Evolutionary conservation across 1,140 invertebrate genomes (phyloP).

Genomic region (Rhagoletis pomonella): DNA sequence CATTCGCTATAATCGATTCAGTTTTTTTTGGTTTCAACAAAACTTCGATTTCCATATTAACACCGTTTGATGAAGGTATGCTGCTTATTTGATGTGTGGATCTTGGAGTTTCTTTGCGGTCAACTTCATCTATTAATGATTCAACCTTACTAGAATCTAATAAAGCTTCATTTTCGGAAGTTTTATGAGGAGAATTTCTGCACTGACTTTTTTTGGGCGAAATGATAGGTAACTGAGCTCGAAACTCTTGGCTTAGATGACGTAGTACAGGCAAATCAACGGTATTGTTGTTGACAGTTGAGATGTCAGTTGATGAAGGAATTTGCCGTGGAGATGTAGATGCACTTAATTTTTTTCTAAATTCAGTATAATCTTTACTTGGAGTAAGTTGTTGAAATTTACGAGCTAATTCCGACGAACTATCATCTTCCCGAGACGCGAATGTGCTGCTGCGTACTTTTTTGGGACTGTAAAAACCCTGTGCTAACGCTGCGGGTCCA

Average conservation of each 20-base stretch:
- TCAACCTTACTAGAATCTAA: not conserved
- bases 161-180: not conserved
- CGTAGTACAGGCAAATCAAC: slow-evolving; percentile 82
- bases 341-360: slow-evolving; percentile 73
- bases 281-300: slow-evolving; percentile 53
- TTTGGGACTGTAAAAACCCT: slow-evolving; percentile 86
- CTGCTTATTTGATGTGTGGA: slow-evolving; percentile 11
- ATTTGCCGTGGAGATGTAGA: not conserved
- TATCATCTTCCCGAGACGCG: slow-evolving; percentile 56
- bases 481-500: slow-evolving; percentile 87
- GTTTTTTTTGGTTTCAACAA: slow-evolving; percentile 3
- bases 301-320: slow-evolving; percentile 7
- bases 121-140: slow-evolving; percentile 53
- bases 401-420: slow-evolving; percentile 64
- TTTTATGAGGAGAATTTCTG: slow-evolving; percentile 68
- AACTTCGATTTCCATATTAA: not conserved
- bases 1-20: not conserved
- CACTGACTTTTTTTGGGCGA: slow-evolving; percentile 75
- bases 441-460: slow-evolving; percentile 63
- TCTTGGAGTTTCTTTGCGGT: slow-evolving; percentile 41
- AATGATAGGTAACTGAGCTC: slow-evolving; percentile 85
- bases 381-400: slow-evolving; percentile 71
- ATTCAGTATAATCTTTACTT: slow-evolving; percentile 73
- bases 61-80: not conserved
- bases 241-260: slow-evolving; percentile 88